Evolutionary conservation across 2,888 invertebrate species (phyloP), one percentile per base, ranked within the genome.

Genomic region (Scaptodrosophila latifasciaeformis): DNA sequence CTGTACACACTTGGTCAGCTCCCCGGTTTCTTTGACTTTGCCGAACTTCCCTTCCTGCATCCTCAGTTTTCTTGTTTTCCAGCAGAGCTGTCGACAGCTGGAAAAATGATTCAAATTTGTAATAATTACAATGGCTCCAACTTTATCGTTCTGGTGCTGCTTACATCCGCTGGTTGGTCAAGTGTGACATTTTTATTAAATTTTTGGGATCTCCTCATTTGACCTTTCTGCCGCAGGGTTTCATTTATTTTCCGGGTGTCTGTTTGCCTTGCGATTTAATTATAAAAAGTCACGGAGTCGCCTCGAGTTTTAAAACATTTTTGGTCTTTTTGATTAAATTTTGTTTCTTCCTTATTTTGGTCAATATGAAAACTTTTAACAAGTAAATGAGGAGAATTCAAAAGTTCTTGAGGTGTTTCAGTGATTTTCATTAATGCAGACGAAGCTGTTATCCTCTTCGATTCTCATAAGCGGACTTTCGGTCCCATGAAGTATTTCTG

Each of bases 51-150:
- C n/a, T n/a, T n/a, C n/a, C n/a, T n/a, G n/a, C n/a, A n/a, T n/a
- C n/a, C n/a, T n/a, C n/a, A n/a, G n/a, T n/a, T n/a, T n/a, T n/a
- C n/a, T n/a, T n/a, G n/a, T n/a, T n/a, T n/a, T n/a, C 13, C 35
- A 35, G 35, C 37, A 17, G 37, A 5, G 37, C 7, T 13, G n/a
- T 34, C 19, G 43, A 31, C 27, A 48, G 37, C 47, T 47, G 29
- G 24, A 54, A 43, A 54, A 54, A 54, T 54, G 27, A 48, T 37
- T 40, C 39, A 54, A 54, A 49, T 54, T 54, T 42, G 46, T 54
- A 54, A 54, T 54, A 49, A 54, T 54, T 42, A 39, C 24, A 30
- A 13, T 30, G 18, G 31, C 13, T 13, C n/a, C n/a, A 10, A 5
- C 7, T 24, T 21, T 21, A 24, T 19, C 37, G 21, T n/a, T n/a